phyloP scores from a whole-genome alignment of 2,797 vertebrate species.

The Bradypodion pumilum region DNA sequence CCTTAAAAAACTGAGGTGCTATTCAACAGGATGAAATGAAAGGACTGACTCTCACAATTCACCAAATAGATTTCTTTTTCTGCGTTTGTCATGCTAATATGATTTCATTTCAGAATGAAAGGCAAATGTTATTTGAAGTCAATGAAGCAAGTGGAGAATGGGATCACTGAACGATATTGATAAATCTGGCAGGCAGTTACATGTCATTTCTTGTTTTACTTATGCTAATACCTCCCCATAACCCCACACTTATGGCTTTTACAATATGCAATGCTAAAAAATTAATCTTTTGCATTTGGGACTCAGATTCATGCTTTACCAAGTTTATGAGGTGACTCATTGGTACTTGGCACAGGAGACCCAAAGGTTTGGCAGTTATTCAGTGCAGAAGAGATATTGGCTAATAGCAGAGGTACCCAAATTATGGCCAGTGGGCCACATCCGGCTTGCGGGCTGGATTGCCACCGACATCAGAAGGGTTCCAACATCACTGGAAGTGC shows the following conservation, averaged over 20 bases:
- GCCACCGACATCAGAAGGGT: too few relatives aligned
- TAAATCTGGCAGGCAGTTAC: slow-evolving; percentile 40
- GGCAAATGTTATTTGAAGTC: slow-evolving; percentile 55
- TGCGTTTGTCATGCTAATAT: slow-evolving; percentile 48
- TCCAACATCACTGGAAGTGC: too few relatives aligned
- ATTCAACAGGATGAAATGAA: slow-evolving; percentile 25
- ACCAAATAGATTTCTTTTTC: slow-evolving; percentile 38
- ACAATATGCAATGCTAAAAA: not conserved
- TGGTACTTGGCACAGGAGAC: not conserved
- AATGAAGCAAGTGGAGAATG: slow-evolving; percentile 49
- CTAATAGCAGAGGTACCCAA: too few relatives aligned
- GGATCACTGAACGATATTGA: slow-evolving; percentile 27
- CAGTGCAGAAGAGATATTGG: not conserved
- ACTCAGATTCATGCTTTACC: not conserved
- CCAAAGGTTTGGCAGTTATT: not conserved
- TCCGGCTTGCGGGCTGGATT: too few relatives aligned
- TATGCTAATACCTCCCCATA: slow-evolving; percentile 17
- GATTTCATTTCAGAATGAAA: slow-evolving; percentile 53
- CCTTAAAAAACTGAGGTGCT: slow-evolving; percentile 19
- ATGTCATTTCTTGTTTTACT: slow-evolving; percentile 34
- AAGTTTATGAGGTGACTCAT: not conserved
- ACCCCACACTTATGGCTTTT: slow-evolving; percentile 40
- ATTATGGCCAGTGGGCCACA: too few relatives aligned
- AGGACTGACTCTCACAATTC: slow-evolving; percentile 48
- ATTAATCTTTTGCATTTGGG: slow-evolving; percentile 3